Conservation (phyloP, 2,797 vertebrate species). For the Onychomys arenicola region DNA sequence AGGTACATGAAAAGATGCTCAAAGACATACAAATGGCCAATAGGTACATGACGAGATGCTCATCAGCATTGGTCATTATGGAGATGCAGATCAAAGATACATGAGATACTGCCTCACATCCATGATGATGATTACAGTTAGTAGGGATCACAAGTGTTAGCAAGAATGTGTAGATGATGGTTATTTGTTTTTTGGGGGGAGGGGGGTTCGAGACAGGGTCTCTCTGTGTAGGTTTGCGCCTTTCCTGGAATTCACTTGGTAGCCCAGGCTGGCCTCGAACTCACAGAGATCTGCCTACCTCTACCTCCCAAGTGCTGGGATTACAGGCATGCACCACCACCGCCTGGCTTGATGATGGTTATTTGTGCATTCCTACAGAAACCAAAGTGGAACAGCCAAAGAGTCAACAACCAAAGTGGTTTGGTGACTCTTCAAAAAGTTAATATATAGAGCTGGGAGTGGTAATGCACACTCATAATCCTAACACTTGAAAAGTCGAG, state of each 20-base stretch:
- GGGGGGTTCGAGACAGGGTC: too few species aligned
- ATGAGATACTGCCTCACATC: not conserved
- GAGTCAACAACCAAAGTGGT: not conserved
- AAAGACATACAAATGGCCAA: not conserved
- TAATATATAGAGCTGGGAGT: not conserved
- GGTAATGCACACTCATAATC: not conserved
- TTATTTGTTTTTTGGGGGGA: too few species aligned
- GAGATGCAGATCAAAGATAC: conserved; percentile 34
- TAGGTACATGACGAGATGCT: conserved; percentile 11
- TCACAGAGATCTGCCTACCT: too few species aligned
- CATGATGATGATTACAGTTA: not conserved
- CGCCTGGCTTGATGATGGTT: not conserved
- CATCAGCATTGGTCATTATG: not conserved
- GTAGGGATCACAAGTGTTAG: conserved; percentile 9
- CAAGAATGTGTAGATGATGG: not conserved
- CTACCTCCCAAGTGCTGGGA: too few species aligned
- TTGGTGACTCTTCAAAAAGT: conserved; percentile 22
- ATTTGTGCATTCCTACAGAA: not conserved
- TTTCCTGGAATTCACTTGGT: too few species aligned
- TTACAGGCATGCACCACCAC: too few species aligned
- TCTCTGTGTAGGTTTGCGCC: too few species aligned
- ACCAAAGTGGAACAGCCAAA: not conserved
- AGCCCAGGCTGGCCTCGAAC: too few species aligned
- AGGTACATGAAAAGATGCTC: not conserved
- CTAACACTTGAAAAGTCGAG: not conserved